Evolutionary conservation across 2,113 vertebrate species (phyloP), one percentile per base, ranked within the genome.

Genomic region (Phoenicopterus ruber): DNA sequence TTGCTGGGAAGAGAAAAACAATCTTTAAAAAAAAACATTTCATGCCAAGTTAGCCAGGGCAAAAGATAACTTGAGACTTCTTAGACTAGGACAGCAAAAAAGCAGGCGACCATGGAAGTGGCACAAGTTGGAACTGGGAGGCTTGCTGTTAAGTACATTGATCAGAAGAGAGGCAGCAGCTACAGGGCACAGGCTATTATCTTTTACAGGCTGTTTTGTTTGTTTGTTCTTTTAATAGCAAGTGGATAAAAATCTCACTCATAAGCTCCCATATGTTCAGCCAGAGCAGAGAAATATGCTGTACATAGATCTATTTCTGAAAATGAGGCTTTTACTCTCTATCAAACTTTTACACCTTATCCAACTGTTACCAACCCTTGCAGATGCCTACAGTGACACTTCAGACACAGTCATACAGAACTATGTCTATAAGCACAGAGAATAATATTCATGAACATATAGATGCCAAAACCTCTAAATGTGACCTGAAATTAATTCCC

Each of bases 171-270:
- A 78, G 25, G 25, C 16, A 67, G 50, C 36, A 86, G 63, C 69
- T 78, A 91, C 34, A 79, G 55, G 83, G 69, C 79, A 88, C 18
- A 89, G 26, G 38, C 34, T 88, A 71, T 93, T 84, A 76, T 54
- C 61, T 95, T 94, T 94, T 94, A 79, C 34, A 86, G 38, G 52
- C 26, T 72, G 47, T 29, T 94, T 93, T 93, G 40, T 88, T 58
- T 78, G 49, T 58, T 93, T 92, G 50, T 86, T 93, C 88, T 94
- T 96, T 93, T 95, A 91, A 90, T 90, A 92, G 67, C 57, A 90
- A 67, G 15, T 52, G 52, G 61, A 57, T 95, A 81, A 86, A 96
- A 90, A 79, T 62, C 36, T 40, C 20, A 63, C 29, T 74, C 38
- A 55, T 57, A 81, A 88, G 10, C 32, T 86, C 71, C 76, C 88